A percentile compares a stretch with the other conserved stretches of the same genome.
phyloP scores from a whole-genome alignment of 2,113 vertebrate species.

The Aphelocoma coerulescens region DNA sequence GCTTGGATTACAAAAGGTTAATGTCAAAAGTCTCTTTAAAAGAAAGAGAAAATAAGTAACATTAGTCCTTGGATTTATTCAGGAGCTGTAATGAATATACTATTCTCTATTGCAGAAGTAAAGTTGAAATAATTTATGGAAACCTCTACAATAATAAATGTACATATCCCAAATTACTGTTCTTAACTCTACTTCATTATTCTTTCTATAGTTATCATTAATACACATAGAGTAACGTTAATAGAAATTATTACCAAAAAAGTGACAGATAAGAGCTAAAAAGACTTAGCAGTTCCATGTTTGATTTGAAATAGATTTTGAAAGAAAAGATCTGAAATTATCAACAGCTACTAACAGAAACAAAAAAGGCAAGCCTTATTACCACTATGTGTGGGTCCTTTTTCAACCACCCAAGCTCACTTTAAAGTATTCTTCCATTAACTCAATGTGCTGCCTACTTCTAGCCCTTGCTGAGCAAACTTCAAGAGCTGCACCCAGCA shows the following conservation, averaged over 20 bases:
- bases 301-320: constrained; percentile 16
- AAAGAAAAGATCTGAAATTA: constrained; percentile 47
- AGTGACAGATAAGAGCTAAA: constrained; percentile 26
- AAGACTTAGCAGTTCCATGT: background rate
- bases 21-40: background rate
- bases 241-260: constrained; percentile 26
- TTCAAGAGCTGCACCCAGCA: constrained; percentile 63
- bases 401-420: constrained; percentile 38
- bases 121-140: background rate
- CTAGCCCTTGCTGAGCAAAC: constrained; percentile 56
- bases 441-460: constrained; percentile 48
- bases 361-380: constrained; percentile 47
- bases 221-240: background rate
- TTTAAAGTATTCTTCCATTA: constrained; percentile 66
- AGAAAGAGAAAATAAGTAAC: background rate
- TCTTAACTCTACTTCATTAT: constrained; percentile 13
- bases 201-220: constrained; percentile 23
- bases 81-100: background rate
- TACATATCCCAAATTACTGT: background rate
- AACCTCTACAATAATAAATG: background rate
- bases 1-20: background rate
- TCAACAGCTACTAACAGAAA: constrained; percentile 44
- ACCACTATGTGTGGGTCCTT: constrained; percentile 10
- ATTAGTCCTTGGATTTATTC: background rate
- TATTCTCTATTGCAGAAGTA: background rate